These are phyloP conservation scores for Aepyceros melampus DNA, from an alignment of 2,113 vertebrate genomes.

Conservation along the genomic window DNA sequence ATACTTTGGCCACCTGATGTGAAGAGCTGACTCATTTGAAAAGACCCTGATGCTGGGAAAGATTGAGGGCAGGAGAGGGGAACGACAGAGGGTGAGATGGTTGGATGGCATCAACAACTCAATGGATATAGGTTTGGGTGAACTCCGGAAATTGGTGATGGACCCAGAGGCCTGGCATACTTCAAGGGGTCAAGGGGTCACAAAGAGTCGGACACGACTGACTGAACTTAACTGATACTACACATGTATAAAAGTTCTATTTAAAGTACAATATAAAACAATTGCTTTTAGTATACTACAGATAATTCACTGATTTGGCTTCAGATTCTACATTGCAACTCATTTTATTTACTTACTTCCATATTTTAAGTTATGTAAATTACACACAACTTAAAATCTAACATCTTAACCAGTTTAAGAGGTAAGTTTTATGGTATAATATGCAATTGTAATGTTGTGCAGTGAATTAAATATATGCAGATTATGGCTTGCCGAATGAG, in stretches of 20 bases:
- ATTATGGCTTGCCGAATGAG: neutral
- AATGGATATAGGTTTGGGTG: neutral
- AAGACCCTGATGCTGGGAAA: neutral
- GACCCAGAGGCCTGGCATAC: neutral
- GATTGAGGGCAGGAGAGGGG: neutral
- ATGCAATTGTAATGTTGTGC: neutral
- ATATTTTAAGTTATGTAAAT: neutral
- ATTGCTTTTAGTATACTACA: neutral
- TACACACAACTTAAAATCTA: neutral
- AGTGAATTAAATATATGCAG: neutral
- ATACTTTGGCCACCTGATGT: neutral
- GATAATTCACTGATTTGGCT: neutral
- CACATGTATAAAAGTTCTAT: neutral
- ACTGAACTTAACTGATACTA: neutral
- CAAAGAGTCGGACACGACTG: neutral
- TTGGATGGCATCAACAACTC: neutral
- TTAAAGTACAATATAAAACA: neutral
- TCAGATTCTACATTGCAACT: neutral
- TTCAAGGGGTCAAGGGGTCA: fast-evolving
- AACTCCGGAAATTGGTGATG: neutral
- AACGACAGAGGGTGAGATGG: neutral
- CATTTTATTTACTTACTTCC: neutral
- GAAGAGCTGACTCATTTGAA: neutral
- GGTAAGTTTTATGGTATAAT: neutral
- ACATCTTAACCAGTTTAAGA: neutral